Conservation (phyloP, 2,888 invertebrate genomes). For the Campopleginae sp. region DNA sequence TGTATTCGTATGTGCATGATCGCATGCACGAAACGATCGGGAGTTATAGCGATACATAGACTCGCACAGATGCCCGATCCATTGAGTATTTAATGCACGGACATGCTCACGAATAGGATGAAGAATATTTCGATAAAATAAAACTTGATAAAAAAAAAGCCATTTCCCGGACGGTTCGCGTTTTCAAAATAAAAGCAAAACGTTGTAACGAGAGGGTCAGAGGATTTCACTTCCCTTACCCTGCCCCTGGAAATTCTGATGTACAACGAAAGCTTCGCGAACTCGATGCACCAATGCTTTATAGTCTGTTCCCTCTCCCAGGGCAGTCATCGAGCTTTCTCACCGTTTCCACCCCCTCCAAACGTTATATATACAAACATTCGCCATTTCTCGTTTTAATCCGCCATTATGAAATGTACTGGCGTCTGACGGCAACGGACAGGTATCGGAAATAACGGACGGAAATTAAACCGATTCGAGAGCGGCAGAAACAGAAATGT, state of each 20-base stretch:
- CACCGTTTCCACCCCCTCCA: conserved; percentile 31
- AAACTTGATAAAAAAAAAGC: conserved; percentile 55
- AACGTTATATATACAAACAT: conserved; percentile 46
- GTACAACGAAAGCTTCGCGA: conserved; percentile 66
- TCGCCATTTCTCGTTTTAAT: conserved; percentile 74
- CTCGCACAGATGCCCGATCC: conserved; percentile 14
- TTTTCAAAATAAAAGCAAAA: conserved; percentile 74
- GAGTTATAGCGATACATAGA: conserved; percentile 32
- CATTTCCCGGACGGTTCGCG: conserved; percentile 59
- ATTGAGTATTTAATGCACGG: conserved; percentile 7
- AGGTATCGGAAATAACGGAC: conserved; percentile 76
- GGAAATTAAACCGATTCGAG: conserved; percentile 78
- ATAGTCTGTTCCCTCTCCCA: conserved; percentile 3
- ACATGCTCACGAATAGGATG: conserved; percentile 2
- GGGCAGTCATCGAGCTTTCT: conserved; percentile 48
- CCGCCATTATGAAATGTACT: conserved; percentile 76
- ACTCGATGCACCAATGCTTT: conserved; percentile 45
- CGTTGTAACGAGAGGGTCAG: conserved; percentile 70
- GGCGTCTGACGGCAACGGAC: conserved; percentile 73
- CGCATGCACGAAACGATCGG: conserved; percentile 5
- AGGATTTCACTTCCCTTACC: not conserved
- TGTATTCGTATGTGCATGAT: not conserved
- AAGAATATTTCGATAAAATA: conserved; percentile 51
- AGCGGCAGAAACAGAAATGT: conserved; percentile 44
- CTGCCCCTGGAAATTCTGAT: conserved; percentile 23